These are phyloP conservation scores for Melitaea cinxia DNA, from an alignment of 1,140 invertebrate genomes.

Conservation along the genomic window DNA sequence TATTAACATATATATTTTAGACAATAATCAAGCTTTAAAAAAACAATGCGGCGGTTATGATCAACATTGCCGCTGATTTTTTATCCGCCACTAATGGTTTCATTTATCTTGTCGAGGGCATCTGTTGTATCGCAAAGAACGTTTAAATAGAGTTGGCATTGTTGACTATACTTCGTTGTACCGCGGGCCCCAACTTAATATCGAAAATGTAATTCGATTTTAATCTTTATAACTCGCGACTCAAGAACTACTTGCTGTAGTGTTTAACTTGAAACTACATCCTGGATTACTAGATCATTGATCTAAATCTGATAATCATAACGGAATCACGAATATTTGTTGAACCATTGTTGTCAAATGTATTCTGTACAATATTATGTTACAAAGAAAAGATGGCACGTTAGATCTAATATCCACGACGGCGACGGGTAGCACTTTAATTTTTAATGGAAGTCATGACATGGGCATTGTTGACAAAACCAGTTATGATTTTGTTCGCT, in stretches of 20 bases:
- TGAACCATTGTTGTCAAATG: conserved; percentile 39
- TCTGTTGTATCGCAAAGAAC: conserved; percentile 50
- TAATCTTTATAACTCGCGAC: conserved; percentile 12
- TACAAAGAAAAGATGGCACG: conserved; percentile 26
- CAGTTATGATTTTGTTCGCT: not conserved
- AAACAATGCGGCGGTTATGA: conserved; percentile 42
- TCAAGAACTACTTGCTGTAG: conserved; percentile 15
- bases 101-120: conserved; percentile 53
- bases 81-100: conserved; percentile 46
- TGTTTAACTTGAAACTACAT: conserved; percentile 32
- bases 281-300: conserved; percentile 55
- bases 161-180: conserved; percentile 38
- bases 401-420: conserved; percentile 36
- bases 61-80: conserved; percentile 32
- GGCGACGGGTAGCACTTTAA: conserved; percentile 13
- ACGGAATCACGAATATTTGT: conserved; percentile 49
- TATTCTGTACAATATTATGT: conserved; percentile 23
- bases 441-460: conserved; percentile 20
- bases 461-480: not conserved
- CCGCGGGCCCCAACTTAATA: conserved; percentile 16
- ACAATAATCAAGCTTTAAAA: conserved; percentile 21
- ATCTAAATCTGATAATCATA: conserved; percentile 54
- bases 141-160: conserved; percentile 52
- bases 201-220: conserved; percentile 8
- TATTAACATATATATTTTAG: not conserved